A percentile compares a stretch with the other conserved stretches of the same genome.
Conservation (phyloP, 2,113 vertebrate species). For the Glareola pratincola region DNA sequence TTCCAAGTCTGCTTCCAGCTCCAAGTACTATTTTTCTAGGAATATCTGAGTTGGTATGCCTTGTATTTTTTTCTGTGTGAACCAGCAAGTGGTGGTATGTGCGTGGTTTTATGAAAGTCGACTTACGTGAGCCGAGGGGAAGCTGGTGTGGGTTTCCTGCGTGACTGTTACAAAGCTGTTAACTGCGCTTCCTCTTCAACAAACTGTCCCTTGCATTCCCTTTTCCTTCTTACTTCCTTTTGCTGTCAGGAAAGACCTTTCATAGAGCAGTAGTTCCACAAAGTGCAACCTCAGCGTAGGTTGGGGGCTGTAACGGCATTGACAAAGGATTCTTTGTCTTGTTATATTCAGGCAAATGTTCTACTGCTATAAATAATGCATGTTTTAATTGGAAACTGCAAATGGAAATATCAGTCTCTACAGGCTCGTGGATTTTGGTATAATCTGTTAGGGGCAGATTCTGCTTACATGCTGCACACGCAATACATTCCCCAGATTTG, state of each 20-base stretch:
- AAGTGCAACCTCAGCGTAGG: neutral
- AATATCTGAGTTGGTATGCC: neutral
- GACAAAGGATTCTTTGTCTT: neutral
- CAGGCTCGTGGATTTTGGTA: neutral
- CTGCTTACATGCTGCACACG: neutral
- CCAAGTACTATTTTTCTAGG: neutral
- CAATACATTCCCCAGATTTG: neutral
- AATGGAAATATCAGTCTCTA: neutral
- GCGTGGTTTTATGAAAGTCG: neutral
- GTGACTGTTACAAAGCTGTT: neutral
- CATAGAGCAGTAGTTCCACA: neutral
- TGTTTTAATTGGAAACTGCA: conserved; percentile 31
- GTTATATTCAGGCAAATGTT: neutral
- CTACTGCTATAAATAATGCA: conserved; percentile 41
- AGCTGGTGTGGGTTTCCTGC: neutral
- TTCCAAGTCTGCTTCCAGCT: neutral
- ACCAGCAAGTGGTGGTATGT: neutral
- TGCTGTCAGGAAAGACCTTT: neutral
- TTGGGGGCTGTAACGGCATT: neutral
- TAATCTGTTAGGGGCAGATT: neutral
- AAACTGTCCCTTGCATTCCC: neutral
- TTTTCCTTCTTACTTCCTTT: neutral
- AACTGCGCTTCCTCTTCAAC: neutral
- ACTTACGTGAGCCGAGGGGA: accelerated
- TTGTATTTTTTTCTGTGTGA: neutral